phyloP scores from a whole-genome alignment of 2,888 invertebrate genomes.

The Nephrotoma appendiculata region DNA sequence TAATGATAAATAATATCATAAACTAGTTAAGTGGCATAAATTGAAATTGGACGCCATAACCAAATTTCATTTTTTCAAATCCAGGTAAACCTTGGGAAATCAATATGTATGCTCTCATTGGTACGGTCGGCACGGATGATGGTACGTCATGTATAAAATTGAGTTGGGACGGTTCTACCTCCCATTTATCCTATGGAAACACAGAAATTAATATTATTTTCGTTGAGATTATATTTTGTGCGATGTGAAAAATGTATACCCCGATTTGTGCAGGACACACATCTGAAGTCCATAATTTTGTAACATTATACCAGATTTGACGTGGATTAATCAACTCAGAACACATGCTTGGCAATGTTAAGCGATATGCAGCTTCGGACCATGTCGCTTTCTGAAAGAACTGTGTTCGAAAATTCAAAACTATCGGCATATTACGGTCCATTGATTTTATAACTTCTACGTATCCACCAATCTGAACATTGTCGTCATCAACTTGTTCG shows the following conservation, averaged over 20 bases:
- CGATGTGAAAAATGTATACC: not conserved
- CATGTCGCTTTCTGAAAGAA: not conserved
- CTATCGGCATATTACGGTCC: not conserved
- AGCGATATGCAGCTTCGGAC: not conserved
- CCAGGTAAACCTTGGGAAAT: not conserved
- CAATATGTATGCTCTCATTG: not conserved
- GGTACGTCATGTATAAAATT: not conserved
- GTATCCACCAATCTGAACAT: not conserved
- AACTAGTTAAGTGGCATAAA: not conserved
- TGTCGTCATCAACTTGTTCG: not conserved
- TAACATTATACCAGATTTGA: not conserved
- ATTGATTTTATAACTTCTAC: not conserved
- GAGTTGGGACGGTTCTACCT: not conserved
- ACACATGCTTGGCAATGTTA: not conserved
- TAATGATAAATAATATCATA: not conserved
- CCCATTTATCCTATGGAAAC: not conserved
- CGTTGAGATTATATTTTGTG: not conserved
- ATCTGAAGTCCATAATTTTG: not conserved
- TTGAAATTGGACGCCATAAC: not conserved
- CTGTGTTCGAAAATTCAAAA: not conserved
- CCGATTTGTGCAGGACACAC: not conserved
- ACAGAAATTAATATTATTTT: not conserved
- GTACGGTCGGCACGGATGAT: not conserved
- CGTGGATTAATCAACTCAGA: not conserved
- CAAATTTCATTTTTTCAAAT: not conserved